These are phyloP conservation scores for Crossaster papposus DNA, from an alignment of 53 echinoderm and acorn worm species.

Conservation along the genomic window DNA sequence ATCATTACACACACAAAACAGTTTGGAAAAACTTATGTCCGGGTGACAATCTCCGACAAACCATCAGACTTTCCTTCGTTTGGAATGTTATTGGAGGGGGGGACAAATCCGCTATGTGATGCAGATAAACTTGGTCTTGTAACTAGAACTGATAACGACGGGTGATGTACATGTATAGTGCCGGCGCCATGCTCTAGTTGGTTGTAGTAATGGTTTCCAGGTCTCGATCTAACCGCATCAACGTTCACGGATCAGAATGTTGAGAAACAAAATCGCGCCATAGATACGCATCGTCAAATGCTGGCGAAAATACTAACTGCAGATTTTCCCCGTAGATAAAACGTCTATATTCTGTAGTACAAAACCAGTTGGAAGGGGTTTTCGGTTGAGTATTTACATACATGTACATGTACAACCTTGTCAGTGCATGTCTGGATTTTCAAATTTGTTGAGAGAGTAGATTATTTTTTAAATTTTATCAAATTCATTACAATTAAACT, in stretches of 20 bases:
- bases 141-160: background rate
- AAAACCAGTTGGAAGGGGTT: background rate
- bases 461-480: no score
- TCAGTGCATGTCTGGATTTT: no score
- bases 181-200: slow-evolving; percentile 6
- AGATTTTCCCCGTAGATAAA: background rate
- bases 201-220: background rate
- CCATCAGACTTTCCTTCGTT: no score
- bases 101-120: background rate
- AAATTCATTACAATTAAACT: no score
- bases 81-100: background rate
- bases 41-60: no score
- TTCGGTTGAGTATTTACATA: no score
- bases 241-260: background rate
- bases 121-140: background rate
- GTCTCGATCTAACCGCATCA: background rate
- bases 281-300: slow-evolving; percentile 18
- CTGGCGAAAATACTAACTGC: background rate
- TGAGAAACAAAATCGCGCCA: slow-evolving; percentile 5
- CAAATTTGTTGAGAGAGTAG: no score
- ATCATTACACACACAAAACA: no score
- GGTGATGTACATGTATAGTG: background rate
- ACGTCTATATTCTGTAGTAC: background rate
- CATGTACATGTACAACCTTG: no score
- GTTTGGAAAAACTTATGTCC: no score